phyloP scores from a whole-genome alignment of 2,113 vertebrate species.

The Anoplopoma fimbria region DNA sequence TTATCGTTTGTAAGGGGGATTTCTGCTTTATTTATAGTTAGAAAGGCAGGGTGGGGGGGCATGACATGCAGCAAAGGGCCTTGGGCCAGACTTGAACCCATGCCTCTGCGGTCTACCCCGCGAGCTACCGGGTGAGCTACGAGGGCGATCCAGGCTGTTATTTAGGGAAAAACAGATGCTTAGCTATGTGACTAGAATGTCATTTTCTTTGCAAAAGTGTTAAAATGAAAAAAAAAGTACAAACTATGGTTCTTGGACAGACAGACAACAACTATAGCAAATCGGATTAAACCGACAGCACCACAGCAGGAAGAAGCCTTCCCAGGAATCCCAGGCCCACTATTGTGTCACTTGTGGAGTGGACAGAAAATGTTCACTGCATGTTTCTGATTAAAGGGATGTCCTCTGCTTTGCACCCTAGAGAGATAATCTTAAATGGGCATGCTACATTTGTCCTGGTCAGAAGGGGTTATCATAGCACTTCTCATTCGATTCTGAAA shows the following conservation, averaged over 20 bases:
- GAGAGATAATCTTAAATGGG: slow-evolving; percentile 53
- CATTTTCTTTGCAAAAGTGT: slow-evolving; percentile 4
- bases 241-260: slow-evolving; percentile 7
- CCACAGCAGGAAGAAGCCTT: neutral
- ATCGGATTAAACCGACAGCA: neutral
- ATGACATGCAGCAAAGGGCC: neutral
- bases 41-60: neutral
- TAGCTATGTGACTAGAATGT: slow-evolving; percentile 21
- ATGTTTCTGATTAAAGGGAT: slow-evolving; percentile 37
- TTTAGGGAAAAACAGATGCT: slow-evolving; percentile 23
- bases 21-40: neutral
- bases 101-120: neutral
- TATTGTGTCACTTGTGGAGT: slow-evolving; percentile 14
- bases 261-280: neutral
- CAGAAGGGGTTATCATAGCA: slow-evolving; percentile 55
- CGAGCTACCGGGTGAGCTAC: neutral
- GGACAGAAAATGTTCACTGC: slow-evolving; percentile 5
- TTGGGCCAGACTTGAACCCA: neutral
- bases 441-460: slow-evolving; percentile 61
- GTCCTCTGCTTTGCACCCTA: slow-evolving; percentile 28
- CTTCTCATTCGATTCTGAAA: slow-evolving; percentile 63
- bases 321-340: neutral
- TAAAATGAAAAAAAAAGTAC: slow-evolving; percentile 10
- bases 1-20: neutral
- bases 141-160: neutral